These are phyloP conservation scores for Palloptera scutellata DNA, from an alignment of 2,888 invertebrate species.

Conservation along the genomic window DNA sequence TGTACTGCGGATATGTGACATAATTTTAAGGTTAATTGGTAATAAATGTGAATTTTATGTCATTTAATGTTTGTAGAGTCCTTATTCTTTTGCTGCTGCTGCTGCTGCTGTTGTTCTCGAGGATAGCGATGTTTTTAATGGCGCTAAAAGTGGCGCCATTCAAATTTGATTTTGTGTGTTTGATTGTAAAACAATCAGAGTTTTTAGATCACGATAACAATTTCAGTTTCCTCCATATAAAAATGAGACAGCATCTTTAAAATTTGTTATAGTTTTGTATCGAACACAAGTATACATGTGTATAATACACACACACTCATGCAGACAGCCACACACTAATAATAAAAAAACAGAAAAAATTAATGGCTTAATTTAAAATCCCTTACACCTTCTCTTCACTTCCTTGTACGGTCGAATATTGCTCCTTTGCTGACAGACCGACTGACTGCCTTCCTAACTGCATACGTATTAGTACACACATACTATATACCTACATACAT, in stretches of 20 bases:
- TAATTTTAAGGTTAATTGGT: slow-evolving; percentile 34
- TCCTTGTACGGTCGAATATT: slow-evolving; percentile 1
- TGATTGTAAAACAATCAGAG: slow-evolving; percentile 13
- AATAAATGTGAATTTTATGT: slow-evolving; percentile 45
- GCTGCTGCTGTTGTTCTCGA: background rate
- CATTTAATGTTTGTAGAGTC: slow-evolving; percentile 44
- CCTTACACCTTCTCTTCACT: slow-evolving; percentile 29
- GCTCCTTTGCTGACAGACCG: slow-evolving; percentile 25
- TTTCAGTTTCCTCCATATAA: slow-evolving; percentile 21
- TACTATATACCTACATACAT: slow-evolving; percentile 19
- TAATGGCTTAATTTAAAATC: slow-evolving; percentile 59
- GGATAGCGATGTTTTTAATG: slow-evolving; percentile 41
- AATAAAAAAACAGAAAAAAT: slow-evolving; percentile 28
- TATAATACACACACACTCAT: background rate
- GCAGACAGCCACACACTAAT: background rate
- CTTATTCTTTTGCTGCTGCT: too few relatives aligned
- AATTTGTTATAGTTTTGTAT: too few relatives aligned
- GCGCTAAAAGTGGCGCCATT: slow-evolving; percentile 54
- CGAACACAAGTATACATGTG: too few relatives aligned
- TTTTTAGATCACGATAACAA: slow-evolving; percentile 30
- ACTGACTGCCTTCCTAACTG: slow-evolving; percentile 25
- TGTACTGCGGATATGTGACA: slow-evolving; percentile 33
- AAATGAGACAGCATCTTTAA: too few relatives aligned
- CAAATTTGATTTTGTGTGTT: slow-evolving; percentile 21
- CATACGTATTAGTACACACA: slow-evolving; percentile 17